Evolutionary conservation across 35 echinoderm and acorn worm genomes (phyloP).

Genomic region (Lytechinus variegatus): DNA sequence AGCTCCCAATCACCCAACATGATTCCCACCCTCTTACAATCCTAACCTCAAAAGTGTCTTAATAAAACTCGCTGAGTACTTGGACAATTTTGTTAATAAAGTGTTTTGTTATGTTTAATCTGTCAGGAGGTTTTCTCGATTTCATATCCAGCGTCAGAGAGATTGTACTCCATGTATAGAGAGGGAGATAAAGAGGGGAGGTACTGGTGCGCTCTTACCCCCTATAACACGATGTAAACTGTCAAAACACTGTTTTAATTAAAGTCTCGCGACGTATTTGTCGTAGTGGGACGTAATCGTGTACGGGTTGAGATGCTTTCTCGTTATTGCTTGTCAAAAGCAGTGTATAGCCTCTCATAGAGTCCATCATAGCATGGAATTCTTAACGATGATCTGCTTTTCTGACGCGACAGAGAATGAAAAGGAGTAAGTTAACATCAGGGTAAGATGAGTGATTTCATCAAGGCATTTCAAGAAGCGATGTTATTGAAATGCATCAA

Average conservation of each 20-base stretch:
- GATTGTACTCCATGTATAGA: not conserved
- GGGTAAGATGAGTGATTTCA: constrained; percentile 31
- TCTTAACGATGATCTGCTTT: not conserved
- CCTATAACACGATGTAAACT: constrained; percentile 39
- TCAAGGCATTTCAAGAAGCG: constrained; percentile 14
- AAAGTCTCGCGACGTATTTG: constrained; percentile 50
- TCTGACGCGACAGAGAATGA: constrained; percentile 10
- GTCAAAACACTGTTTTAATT: constrained; percentile 55
- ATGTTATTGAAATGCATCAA: constrained; percentile 50
- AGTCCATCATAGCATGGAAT: not conserved
- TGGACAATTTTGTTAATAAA: constrained; percentile 41
- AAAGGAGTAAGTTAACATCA: constrained; percentile 26
- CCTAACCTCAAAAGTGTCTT: not conserved
- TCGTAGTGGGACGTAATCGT: constrained; percentile 35
- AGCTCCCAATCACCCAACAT: not conserved
- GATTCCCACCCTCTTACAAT: not conserved
- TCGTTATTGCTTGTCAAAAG: constrained; percentile 51
- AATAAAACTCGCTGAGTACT: constrained; percentile 27
- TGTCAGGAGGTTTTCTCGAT: constrained; percentile 33
- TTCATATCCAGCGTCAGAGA: constrained; percentile 27
- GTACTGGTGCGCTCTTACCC: constrained; percentile 15
- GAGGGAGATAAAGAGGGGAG: constrained; percentile 10
- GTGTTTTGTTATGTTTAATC: constrained; percentile 49
- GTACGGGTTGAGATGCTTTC: constrained; percentile 26
- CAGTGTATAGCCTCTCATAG: constrained; percentile 17